phyloP scores from a whole-genome alignment of 2,113 vertebrate genomes.

The Perccottus glenii region DNA sequence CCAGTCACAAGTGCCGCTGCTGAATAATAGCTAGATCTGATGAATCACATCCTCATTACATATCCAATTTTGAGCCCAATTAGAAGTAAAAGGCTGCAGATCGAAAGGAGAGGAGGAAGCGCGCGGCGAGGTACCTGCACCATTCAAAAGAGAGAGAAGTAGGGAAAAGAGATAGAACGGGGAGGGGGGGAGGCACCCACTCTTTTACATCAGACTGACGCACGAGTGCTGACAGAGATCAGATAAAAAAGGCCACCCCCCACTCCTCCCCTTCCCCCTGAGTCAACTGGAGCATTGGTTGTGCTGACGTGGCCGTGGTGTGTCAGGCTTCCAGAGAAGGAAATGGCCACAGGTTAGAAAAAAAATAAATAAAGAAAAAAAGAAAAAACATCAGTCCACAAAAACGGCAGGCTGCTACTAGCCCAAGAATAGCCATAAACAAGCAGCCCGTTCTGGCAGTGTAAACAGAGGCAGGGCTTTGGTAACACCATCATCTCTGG shows the following conservation, averaged over 20 bases:
- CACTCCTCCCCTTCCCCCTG: constrained; percentile 38
- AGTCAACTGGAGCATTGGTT: constrained; percentile 63
- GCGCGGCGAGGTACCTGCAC: constrained; percentile 51
- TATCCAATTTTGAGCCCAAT: constrained; percentile 21
- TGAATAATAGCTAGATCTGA: constrained; percentile 43
- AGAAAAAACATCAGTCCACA: constrained; percentile 52
- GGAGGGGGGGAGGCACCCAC: constrained; percentile 48
- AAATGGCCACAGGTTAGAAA: constrained; percentile 40
- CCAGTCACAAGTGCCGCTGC: constrained; percentile 21
- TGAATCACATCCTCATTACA: constrained; percentile 41
- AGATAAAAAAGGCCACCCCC: constrained; percentile 75
- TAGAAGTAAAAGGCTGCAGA: constrained; percentile 22
- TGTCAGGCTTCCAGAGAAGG: constrained; percentile 70
- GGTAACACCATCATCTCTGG: constrained; percentile 30
- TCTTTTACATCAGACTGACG: constrained; percentile 81
- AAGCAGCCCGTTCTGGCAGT: constrained; percentile 49
- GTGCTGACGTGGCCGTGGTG: constrained; percentile 76
- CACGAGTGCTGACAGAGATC: constrained; percentile 75
- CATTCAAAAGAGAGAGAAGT: constrained; percentile 42
- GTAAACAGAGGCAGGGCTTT: constrained; percentile 45
- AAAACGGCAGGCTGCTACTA: constrained; percentile 52
- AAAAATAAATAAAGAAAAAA: too few relatives aligned
- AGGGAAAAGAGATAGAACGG: constrained; percentile 28
- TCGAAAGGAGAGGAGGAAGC: constrained; percentile 27
- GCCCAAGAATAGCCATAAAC: constrained; percentile 62